Percentiles rank a stretch among this genome's conserved stretches.
Evolutionary conservation across 2,888 invertebrate species (phyloP).

Genomic region (Craniophora ligustri): DNA sequence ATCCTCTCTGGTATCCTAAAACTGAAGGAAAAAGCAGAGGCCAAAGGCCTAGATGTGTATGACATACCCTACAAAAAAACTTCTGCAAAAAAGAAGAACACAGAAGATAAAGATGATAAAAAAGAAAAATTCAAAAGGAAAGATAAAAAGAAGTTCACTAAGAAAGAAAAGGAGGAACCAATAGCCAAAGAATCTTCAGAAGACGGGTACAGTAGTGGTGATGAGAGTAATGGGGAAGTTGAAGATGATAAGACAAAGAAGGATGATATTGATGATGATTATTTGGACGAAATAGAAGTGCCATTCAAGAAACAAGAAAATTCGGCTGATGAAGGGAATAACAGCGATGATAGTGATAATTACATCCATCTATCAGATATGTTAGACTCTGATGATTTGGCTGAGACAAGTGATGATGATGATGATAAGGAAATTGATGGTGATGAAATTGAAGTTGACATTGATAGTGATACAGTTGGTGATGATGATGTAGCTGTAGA

Average conservation of each 20-base stretch:
- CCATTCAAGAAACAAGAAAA: conserved; percentile 71
- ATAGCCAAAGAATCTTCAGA: conserved; percentile 75
- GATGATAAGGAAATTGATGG: conserved; percentile 17
- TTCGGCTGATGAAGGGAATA: conserved; percentile 73
- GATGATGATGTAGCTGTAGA: conserved; percentile 31
- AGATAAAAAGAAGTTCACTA: conserved; percentile 40
- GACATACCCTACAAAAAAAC: conserved; percentile 79
- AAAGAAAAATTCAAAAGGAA: conserved; percentile 30
- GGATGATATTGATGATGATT: conserved; percentile 63
- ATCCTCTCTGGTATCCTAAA: conserved; percentile 95
- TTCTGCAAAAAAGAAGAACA: conserved; percentile 67
- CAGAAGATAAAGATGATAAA: conserved; percentile 24
- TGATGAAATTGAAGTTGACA: conserved; percentile 33
- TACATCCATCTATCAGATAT: conserved; percentile 79
- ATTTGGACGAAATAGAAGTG: conserved; percentile 77
- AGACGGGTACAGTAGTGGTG: conserved; percentile 78
- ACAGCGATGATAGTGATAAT: conserved; percentile 77
- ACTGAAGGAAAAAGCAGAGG: conserved; percentile 85
- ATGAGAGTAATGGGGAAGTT: conserved; percentile 54
- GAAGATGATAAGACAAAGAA: conserved; percentile 38
- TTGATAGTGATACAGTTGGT: conserved; percentile 35
- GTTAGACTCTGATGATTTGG: conserved; percentile 76
- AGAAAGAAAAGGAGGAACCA: conserved; percentile 53
- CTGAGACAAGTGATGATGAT: conserved; percentile 64
- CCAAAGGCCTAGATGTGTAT: conserved; percentile 76